Conservation (phyloP, 2,797 vertebrate species). For the Clarias pachynema region DNA sequence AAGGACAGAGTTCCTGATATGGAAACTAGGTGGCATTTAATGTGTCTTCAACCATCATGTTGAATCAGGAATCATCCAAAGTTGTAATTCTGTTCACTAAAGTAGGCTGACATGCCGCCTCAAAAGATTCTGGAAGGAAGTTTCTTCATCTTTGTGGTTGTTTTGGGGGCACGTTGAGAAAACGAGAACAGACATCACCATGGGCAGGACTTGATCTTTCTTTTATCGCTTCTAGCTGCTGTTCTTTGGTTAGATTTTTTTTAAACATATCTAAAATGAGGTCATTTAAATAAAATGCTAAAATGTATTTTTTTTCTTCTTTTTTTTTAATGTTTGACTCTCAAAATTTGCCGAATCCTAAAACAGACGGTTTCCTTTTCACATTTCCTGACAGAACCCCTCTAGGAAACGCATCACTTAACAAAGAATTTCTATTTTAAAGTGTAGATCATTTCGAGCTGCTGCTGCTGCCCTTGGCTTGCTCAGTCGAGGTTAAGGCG, state of each 20-base stretch:
- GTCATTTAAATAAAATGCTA: background rate
- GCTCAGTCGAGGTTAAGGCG: background rate
- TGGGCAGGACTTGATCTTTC: background rate
- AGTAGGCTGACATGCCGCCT: background rate
- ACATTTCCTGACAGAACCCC: background rate
- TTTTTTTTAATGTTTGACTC: background rate
- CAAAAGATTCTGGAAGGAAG: background rate
- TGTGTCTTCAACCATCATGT: background rate
- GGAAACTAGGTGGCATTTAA: background rate
- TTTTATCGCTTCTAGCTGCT: background rate
- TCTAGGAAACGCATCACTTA: slow-evolving; percentile 3
- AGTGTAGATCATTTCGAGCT: slow-evolving; percentile 8
- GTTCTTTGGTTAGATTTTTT: background rate
- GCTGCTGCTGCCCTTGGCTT: background rate
- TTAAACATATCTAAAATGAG: background rate
- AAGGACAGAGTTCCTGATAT: background rate
- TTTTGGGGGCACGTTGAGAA: background rate
- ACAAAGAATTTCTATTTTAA: slow-evolving; percentile 1
- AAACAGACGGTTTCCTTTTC: background rate
- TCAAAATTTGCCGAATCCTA: background rate
- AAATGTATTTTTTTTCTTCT: background rate
- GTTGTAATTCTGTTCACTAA: background rate
- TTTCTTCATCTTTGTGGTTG: background rate
- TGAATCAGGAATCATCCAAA: background rate
- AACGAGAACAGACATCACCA: background rate